A percentile compares a stretch with the other conserved stretches of the same genome.
phyloP scores from a whole-genome alignment of 2,797 vertebrate species.

The Monodelphis domestica region DNA sequence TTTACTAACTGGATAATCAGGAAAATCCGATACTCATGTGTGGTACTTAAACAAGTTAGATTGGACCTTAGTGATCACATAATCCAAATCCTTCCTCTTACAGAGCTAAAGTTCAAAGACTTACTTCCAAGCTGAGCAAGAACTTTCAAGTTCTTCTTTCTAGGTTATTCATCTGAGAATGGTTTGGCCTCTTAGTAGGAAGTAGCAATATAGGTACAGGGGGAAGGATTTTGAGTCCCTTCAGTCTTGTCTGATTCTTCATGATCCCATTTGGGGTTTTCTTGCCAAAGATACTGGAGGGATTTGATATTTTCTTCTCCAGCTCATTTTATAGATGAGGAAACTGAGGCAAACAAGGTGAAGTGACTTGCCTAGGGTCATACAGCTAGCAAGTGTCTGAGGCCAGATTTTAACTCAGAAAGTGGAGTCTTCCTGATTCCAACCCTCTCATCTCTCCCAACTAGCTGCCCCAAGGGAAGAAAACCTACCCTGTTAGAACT shows the following conservation, averaged over 20 bases:
- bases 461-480: background rate
- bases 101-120: slow-evolving; percentile 48
- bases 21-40: background rate
- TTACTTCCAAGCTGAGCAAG: slow-evolving; percentile 40
- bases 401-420: background rate
- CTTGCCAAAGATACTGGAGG: background rate
- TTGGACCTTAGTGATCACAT: slow-evolving; percentile 22
- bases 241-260: background rate
- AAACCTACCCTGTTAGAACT: background rate
- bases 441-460: background rate
- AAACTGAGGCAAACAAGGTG: background rate
- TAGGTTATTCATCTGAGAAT: slow-evolving; percentile 4
- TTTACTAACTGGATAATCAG: background rate
- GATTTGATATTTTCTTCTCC: background rate
- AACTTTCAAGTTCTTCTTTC: slow-evolving; percentile 28
- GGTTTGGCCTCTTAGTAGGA: background rate
- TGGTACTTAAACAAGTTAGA: background rate
- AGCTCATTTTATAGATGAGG: background rate
- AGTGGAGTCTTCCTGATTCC: background rate
- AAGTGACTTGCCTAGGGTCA: background rate
- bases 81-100: slow-evolving; percentile 24
- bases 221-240: background rate
- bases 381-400: background rate
- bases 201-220: background rate
- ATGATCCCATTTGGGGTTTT: background rate